Conservation (phyloP, 37 sponge, comb jelly and placozoan species). For the Halichondria panicea region DNA sequence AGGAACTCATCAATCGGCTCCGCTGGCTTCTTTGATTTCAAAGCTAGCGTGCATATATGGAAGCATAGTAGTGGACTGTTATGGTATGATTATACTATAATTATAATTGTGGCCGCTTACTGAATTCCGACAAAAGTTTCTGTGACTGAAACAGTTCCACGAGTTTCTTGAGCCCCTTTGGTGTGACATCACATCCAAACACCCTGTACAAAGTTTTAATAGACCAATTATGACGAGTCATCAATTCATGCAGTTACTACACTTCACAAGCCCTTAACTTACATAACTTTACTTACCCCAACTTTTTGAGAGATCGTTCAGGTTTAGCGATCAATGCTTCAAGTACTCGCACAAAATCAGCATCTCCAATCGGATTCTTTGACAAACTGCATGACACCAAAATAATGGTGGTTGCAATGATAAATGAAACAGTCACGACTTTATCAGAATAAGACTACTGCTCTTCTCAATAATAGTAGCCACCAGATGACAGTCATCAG, state of each 20-base stretch:
- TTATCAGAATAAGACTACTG: not conserved
- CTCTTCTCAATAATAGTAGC: not conserved
- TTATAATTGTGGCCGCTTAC: slow-evolving; percentile 5
- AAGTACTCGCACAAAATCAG: slow-evolving; percentile 12
- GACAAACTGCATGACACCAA: slow-evolving; percentile 22
- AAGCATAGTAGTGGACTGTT: no score
- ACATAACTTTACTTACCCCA: no score
- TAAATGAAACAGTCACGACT: no score
- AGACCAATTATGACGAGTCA: no score
- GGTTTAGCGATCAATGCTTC: slow-evolving; percentile 30
- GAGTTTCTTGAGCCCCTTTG: not conserved
- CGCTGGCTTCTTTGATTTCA: no score
- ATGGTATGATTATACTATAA: not conserved
- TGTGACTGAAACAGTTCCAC: not conserved
- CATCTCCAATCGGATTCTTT: slow-evolving; percentile 41
- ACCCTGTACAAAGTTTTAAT: no score
- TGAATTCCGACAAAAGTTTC: not conserved
- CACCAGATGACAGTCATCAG: slow-evolving; percentile 6
- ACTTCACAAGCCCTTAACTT: no score
- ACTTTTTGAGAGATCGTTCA: slow-evolving; percentile 2
- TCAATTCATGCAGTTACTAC: no score
- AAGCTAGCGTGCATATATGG: no score
- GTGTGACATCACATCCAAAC: slow-evolving; percentile 10
- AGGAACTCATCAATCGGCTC: no score
- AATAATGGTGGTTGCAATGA: no score